Evolutionary conservation across 2,113 vertebrate species (phyloP).

Genomic region (Pelobates fuscus): DNA sequence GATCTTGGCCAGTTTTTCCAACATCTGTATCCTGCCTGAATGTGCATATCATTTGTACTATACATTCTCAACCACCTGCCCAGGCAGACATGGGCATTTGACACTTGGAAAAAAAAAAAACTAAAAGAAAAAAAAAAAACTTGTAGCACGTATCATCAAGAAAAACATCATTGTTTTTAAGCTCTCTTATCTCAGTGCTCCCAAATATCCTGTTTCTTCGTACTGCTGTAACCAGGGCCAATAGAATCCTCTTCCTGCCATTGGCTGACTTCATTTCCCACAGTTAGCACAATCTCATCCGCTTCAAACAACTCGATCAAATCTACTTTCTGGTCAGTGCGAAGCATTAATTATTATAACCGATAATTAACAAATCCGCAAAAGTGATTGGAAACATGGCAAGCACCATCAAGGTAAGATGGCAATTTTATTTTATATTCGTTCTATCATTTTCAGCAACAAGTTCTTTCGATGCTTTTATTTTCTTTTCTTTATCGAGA

Average conservation of each 20-base stretch:
- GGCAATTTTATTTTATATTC: conserved; percentile 49
- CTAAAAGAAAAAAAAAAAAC: conserved; percentile 57
- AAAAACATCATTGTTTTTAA: conserved; percentile 95
- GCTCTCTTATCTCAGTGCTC: conserved; percentile 87
- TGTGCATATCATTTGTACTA: conserved; percentile 60
- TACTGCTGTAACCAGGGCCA: conserved; percentile 84
- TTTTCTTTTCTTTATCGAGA: conserved; percentile 61
- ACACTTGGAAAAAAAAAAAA: conserved; percentile 55
- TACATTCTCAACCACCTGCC: conserved; percentile 74
- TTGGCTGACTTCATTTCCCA: conserved; percentile 94
- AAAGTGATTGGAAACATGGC: conserved; percentile 81
- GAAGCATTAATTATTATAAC: conserved; percentile 83
- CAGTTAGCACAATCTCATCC: conserved; percentile 94
- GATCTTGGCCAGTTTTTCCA: conserved; percentile 62
- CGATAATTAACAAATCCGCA: conserved; percentile 80
- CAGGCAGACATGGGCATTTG: conserved; percentile 62
- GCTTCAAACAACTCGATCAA: conserved; percentile 87
- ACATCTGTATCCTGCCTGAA: conserved; percentile 78
- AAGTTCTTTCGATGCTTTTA: conserved; percentile 65
- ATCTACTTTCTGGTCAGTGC: conserved; percentile 80
- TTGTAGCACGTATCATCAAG: conserved; percentile 80
- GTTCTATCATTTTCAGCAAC: conserved; percentile 9
- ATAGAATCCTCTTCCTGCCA: conserved; percentile 94
- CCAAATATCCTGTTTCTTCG: conserved; percentile 96
- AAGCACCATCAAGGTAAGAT: conserved; percentile 91